Evolutionary conservation across 2,797 vertebrate genomes (phyloP), one percentile per base, ranked within the genome.

Genomic region (Hemibagrus guttatus): DNA sequence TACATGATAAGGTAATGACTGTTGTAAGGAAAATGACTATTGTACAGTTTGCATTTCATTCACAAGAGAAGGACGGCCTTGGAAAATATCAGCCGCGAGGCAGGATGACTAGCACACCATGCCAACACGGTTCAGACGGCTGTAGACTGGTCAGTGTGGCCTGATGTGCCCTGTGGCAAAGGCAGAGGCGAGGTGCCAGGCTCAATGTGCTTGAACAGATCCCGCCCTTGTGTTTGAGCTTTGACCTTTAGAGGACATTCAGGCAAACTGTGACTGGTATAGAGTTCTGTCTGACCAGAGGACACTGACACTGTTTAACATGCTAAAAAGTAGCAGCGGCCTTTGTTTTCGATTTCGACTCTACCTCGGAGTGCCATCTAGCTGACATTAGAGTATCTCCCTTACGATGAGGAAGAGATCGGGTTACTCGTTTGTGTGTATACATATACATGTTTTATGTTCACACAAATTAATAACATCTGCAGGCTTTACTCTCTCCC

Each of bases 1-100:
- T 84, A 88, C 83, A 88, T 76, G 88, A 87, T 82, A 90, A 89
- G 85, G 87, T 84, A 86, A 87, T 87, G 88, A 89, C 75, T 86
- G 81, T 84, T 88, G 35, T 39, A 39, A 39, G 78, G 63, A 71
- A 82, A 85, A 82, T 78, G 71, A 85, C 88, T 68, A 49, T 59
- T 71, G 59, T 69, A 66, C 26, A 68, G 52, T 69, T 79, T 71
- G 31, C 23, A 19, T 71, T 78, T 76, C 12, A 13, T 19, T 39
- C 63, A 31, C 63, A 69, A n/a, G 8, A 35, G 68, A 39, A 74
- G n/a, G 63, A 28, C 35, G 39, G 74, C 71, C 39, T 84, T 84
- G 23, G 78, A 84, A 75, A 85, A 89, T 75, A 58, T 42, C 68
- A 76, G 56, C 74, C 56, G 26, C 8, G 12, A 85, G 68, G 46